Percentiles rank a stretch among this genome's conserved stretches.
phyloP scores from a whole-genome alignment of 2,797 vertebrate species.

The Sebastiscus tertius region DNA sequence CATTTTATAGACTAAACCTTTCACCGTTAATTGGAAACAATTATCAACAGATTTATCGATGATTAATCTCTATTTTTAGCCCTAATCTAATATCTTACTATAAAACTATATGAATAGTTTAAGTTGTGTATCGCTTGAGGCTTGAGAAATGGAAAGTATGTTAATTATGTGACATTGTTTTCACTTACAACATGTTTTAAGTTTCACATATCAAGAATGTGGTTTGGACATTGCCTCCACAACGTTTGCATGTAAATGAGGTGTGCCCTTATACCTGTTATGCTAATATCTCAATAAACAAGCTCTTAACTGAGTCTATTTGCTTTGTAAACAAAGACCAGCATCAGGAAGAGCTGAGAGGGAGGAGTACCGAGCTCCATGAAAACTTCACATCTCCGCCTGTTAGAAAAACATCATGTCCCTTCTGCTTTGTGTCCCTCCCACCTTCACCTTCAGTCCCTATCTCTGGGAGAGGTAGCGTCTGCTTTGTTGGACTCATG shows the following conservation, averaged over 20 bases:
- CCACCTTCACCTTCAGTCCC: constrained; percentile 7
- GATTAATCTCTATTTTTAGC: neutral
- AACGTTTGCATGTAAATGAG: constrained; percentile 49
- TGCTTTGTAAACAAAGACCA: constrained; percentile 65
- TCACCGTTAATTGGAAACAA: neutral
- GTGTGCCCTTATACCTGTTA: constrained; percentile 28
- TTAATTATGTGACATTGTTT: neutral
- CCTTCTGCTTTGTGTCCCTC: constrained; percentile 1
- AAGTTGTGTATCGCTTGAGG: neutral
- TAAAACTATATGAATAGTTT: neutral
- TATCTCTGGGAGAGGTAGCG: constrained; percentile 33
- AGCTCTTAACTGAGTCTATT: constrained; percentile 24
- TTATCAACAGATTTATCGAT: neutral
- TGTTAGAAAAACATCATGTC: constrained; percentile 25
- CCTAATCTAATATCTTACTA: neutral
- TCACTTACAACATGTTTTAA: neutral
- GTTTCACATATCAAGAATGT: constrained; percentile 23
- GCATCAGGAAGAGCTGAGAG: constrained; percentile 16
- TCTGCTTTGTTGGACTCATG: constrained; percentile 41
- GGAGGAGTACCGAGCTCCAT: constrained; percentile 1
- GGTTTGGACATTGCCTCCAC: neutral
- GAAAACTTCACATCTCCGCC: constrained; percentile 4
- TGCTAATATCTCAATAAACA: constrained; percentile 49
- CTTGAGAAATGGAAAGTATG: neutral
- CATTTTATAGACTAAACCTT: neutral